phyloP scores from a whole-genome alignment of 2,797 vertebrate species.

The Chrysocyon brachyurus region DNA sequence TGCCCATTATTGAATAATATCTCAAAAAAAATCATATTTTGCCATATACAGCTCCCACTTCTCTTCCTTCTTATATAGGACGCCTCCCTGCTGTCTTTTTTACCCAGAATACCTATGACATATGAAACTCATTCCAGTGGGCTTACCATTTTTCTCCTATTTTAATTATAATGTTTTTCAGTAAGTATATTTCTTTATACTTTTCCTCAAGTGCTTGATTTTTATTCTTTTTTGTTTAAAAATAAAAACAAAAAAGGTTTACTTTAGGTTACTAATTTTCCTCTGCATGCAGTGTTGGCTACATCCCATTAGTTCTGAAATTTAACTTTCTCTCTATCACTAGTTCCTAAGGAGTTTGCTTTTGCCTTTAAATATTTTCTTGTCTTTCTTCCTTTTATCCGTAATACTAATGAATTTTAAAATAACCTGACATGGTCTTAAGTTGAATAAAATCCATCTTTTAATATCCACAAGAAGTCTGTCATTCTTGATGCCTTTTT shows the following conservation, averaged over 20 bases:
- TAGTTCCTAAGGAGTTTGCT: background rate
- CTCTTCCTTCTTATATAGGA: background rate
- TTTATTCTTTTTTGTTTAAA: constrained; percentile 44
- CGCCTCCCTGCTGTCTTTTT: background rate
- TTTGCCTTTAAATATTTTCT: constrained; percentile 1
- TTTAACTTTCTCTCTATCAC: background rate
- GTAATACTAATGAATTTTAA: constrained; percentile 22
- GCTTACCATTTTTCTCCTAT: background rate
- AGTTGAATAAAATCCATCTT: constrained; percentile 25
- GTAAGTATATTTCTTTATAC: background rate
- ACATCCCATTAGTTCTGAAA: background rate
- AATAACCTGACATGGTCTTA: constrained; percentile 35
- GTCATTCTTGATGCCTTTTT: constrained; percentile 14
- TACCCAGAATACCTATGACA: background rate
- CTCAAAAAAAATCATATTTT: background rate
- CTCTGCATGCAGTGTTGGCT: constrained; percentile 26
- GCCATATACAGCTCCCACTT: background rate
- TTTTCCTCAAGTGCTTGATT: background rate
- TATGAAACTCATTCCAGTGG: background rate
- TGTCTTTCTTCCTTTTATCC: constrained; percentile 34
- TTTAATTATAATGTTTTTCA: background rate
- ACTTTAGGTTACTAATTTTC: constrained; percentile 15
- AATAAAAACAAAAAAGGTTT: background rate
- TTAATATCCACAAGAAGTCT: background rate
- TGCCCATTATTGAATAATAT: no score